Conservation (phyloP, 2,113 vertebrate species). For the Mus spicilegus region DNA sequence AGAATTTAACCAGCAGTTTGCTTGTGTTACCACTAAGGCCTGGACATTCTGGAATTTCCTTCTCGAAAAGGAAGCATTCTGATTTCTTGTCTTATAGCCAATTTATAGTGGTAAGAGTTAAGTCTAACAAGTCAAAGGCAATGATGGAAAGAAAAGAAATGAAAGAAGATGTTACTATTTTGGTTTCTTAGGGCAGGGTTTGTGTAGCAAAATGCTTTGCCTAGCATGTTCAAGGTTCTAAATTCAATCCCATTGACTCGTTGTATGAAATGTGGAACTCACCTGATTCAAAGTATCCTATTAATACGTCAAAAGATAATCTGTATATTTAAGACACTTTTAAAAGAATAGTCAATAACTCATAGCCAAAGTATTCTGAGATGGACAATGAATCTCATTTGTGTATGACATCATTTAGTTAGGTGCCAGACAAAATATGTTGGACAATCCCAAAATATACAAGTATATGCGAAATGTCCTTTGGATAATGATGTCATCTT, state of each 20-base stretch:
- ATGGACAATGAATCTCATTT: neutral
- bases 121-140: slow-evolving; percentile 9
- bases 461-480: neutral
- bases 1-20: neutral
- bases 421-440: neutral
- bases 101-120: neutral
- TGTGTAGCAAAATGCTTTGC: neutral
- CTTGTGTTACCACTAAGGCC: neutral
- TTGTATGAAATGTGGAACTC: neutral
- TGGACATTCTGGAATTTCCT: neutral
- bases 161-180: neutral
- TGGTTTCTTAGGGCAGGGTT: neutral
- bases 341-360: neutral
- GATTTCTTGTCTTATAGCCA: neutral
- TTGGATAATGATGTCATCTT: neutral
- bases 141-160: slow-evolving; percentile 30
- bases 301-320: slow-evolving; percentile 14
- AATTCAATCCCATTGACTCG: neutral
- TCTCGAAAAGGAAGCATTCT: neutral
- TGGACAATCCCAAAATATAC: neutral
- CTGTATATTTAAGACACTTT: slow-evolving; percentile 10
- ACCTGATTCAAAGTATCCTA: neutral
- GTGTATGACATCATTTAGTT: neutral
- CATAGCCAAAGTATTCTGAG: neutral
- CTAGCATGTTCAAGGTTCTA: neutral